A percentile compares a stretch with the other conserved stretches of the same genome.
Evolutionary conservation across 2,888 invertebrate genomes (phyloP).

Genomic region (Thalpophila matura): DNA sequence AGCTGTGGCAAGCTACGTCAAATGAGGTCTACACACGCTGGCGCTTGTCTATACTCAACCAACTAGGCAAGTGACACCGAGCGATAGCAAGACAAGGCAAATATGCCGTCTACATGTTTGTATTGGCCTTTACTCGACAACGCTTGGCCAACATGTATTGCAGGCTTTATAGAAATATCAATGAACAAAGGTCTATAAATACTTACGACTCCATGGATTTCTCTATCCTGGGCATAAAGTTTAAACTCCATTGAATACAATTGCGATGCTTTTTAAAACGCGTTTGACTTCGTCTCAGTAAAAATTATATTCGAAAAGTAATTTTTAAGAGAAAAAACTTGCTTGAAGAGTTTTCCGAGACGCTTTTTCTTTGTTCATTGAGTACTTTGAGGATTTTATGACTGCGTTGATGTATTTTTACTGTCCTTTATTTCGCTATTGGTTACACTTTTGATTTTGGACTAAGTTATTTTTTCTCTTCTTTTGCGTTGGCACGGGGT

Average conservation of each 20-base stretch:
- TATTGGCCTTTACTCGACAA: no score
- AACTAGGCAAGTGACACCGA: no score
- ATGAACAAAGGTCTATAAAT: background rate
- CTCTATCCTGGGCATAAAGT: conserved; percentile 54
- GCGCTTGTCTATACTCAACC: no score
- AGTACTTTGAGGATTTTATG: conserved; percentile 46
- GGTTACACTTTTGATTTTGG: background rate
- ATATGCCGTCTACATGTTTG: no score
- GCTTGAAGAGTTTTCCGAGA: conserved; percentile 27
- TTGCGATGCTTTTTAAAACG: conserved; percentile 65
- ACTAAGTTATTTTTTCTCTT: background rate
- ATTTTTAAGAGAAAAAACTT: conserved; percentile 44
- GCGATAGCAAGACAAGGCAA: no score
- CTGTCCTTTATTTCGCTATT: background rate
- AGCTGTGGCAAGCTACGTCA: no score
- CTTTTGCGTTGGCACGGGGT: background rate
- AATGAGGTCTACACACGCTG: no score
- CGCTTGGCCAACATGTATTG: no score
- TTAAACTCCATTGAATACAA: conserved; percentile 66
- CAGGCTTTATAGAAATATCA: no score
- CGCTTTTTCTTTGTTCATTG: conserved; percentile 40
- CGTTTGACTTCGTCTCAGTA: conserved; percentile 64
- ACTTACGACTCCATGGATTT: conserved; percentile 19
- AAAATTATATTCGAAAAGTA: conserved; percentile 60
- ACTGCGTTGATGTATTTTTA: conserved; percentile 22